A percentile compares a stretch with the other conserved stretches of the same genome.
These are phyloP conservation scores for Tenualosa ilisha DNA, from an alignment of 2,797 vertebrate species.

Conservation along the genomic window DNA sequence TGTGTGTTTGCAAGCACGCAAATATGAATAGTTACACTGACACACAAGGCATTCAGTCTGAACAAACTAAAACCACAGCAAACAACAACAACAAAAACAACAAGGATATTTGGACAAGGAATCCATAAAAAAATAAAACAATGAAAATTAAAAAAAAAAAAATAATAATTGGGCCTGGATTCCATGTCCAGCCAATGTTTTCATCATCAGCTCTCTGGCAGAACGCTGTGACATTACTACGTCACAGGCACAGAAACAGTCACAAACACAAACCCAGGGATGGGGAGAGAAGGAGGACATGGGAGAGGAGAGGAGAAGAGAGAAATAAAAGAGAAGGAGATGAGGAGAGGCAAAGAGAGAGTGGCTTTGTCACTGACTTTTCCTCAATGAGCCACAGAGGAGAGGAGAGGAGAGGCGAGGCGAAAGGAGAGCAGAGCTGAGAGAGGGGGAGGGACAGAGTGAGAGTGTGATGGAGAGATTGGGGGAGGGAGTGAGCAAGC, in stretches of 20 bases:
- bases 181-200: conserved; percentile 38
- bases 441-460: not conserved
- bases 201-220: conserved; percentile 41
- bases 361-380: not conserved
- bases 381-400: not conserved
- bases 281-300: not conserved
- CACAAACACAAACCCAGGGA: not conserved
- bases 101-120: not conserved
- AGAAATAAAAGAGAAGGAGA: not conserved
- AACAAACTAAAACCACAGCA: conserved; percentile 31
- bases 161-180: conserved; percentile 16
- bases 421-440: not conserved
- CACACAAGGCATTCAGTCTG: conserved; percentile 31
- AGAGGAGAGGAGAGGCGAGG: not conserved
- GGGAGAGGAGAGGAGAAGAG: not conserved
- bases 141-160: conserved; percentile 26
- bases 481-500: not conserved
- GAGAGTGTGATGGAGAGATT: not conserved
- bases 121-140: not conserved
- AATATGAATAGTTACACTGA: conserved; percentile 22
- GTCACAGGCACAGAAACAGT: conserved; percentile 13
- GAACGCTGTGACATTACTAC: conserved; percentile 38
- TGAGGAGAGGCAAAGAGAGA: not conserved
- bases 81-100: conserved; percentile 3
- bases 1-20: conserved; percentile 1